Base-by-base conservation (phyloP, 2,888 invertebrate genomes). In the Torymus auratus region DNA sequence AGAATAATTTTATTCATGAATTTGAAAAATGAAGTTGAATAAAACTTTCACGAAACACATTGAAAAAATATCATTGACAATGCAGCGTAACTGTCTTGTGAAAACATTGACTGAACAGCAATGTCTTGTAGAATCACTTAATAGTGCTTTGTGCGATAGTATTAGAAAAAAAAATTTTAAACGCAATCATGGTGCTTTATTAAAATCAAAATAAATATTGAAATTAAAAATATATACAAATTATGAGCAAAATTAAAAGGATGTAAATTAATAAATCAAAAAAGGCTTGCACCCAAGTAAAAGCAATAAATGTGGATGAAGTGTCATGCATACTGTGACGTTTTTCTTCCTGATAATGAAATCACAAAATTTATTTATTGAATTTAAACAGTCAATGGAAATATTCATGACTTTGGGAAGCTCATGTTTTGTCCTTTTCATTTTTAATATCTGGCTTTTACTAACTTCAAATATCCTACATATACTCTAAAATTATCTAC, bases 351-450 rank as follows among this genome's bases (percentile, higher is more conserved):
- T 65, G 23, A 52, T 58, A 65, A n/a, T 60, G 17, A 14, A 65
- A 78, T 41, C 23, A 15, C n/a, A 50, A 50, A 67, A 62, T 50
- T 56, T 23, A 15, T 70, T 52, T 20, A 65, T 56, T 55, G 62
- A 55, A 62, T 55, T 28, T 28, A 28, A 28, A 28, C 14, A 58
- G 20, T 65, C 13, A 14, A 56, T 53, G 58, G 15, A 67, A 56
- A 71, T 58, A 71, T 65, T 41, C 15, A 11, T 56, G 17, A 60
- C 23, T 53, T 67, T 74, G 67, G 60, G 72, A 81, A 81, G 81
- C 72, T 77, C 41, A 58, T 81, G 77, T 81, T 69, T 81, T 81
- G 81, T 77, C 81, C 77, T 81, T 81, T 77, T 80, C 28, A 28
- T 28, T 67, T 52, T 55, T 17, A 11, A 60, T 61, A 20, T n/a